Base-by-base conservation (phyloP, 2,113 vertebrate species). In the Dipodomys ordii region DNA sequence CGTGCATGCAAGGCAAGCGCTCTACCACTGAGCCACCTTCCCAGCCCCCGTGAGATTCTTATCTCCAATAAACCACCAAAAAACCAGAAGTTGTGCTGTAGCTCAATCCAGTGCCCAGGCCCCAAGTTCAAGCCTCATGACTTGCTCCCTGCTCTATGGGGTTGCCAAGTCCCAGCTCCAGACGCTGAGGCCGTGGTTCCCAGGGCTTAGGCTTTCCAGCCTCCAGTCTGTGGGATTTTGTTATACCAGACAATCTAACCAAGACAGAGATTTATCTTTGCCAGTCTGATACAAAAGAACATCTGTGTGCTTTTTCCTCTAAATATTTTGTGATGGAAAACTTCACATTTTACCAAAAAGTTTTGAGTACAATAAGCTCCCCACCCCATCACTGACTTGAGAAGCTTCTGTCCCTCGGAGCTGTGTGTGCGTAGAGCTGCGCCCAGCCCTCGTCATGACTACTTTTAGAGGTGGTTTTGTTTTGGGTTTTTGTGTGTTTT, bases 381-480 rank as follows among this genome's bases (percentile, higher is more conserved):
- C 13, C 3, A 11, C 0, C 28, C 35, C 3, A 3, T 19, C 32
- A 0, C 20, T 1, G 12, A 57, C 13, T 11, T 23, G 73, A 23
- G n/a, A 15, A 32, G 4, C 62, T 44, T 3, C 18, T 23, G 20
- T 18, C 60, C 86, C 18, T 0, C 13, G 13, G 13, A 28, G 6
- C 27, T 71, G 30, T 1, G 44, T 18, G 30, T 28, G 4, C 28
- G 7, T 22, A 10, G 73, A 46, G 6, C 65, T 46, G 28, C 11
- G 2, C 62, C 25, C 32, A 7, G 30, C 9, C 69, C n/a, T 32
- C 69, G 9, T 6, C 68, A 7, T 65, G 64, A 65, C 64, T 23
- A 23, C 2, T 65, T 27, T 73, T 32, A 22, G 49, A 12, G 49
- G 49, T 49, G 8, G 71, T 72, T 74, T 25, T 28, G 44, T 74